Base-by-base conservation (phyloP, 1,140 invertebrate genomes). In the Probaryconus sp. region DNA sequence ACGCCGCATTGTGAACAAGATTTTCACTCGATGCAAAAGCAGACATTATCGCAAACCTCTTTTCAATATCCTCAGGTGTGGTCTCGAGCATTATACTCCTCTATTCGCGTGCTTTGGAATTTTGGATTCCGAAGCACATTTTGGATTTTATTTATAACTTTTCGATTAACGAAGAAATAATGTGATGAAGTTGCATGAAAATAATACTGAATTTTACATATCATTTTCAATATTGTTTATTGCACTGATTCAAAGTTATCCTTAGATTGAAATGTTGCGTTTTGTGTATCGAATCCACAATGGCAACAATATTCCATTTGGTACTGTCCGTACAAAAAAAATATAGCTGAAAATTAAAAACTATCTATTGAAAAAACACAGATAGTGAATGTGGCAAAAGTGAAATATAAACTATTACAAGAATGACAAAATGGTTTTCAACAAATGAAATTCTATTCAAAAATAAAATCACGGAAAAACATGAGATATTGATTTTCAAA, bases 31-130 rank as follows among this genome's bases (percentile, higher is more conserved):
- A 58, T 33, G 50, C 58, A 21, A 38, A 21, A 64, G 58, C 50
- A 63, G 68, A 71, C 58, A 71, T 71, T 71, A 71, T 50, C 50
- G 68, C 64, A 71, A 71, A 71, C 68, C 68, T 58, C 56, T 64
- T 71, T 71, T 40, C 68, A 42, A 71, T 71, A 71, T 71, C 58
- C 43, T 10, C 35, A 9, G 37, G 51, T 40, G 37, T 55, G 45
- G 48, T 58, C 40, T 61, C 48, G n/a, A n/a, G 61, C 42, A 31
- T 70, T 63, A 70, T 56, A 63, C 56, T 70, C 55, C 63, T 70
- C 48, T 70, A 70, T 70, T 70, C 40, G 67, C 47, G 21, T 4
- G 21, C 3, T 24, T 24, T 24, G 7, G 7, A 24, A 24, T 24
- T 24, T 24, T 24, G 7, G 3, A 24, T 24, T 24, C 21, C 7